A percentile compares a stretch with the other conserved stretches of the same genome.
phyloP scores from a whole-genome alignment of 2,888 invertebrate species.

The Sarcophaga subvicina region DNA sequence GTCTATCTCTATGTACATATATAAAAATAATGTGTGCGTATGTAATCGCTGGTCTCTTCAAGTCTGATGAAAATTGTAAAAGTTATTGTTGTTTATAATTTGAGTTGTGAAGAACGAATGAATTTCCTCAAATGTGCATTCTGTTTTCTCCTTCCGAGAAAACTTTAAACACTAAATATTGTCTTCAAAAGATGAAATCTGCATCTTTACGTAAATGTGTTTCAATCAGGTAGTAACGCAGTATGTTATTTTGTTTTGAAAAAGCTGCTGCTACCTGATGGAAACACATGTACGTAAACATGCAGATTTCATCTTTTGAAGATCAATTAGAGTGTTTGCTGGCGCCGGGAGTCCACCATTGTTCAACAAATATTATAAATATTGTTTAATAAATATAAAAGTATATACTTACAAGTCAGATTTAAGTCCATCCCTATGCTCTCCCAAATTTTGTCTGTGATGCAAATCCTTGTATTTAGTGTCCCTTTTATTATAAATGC shows the following conservation, averaged over 20 bases:
- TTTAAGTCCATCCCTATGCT: background rate
- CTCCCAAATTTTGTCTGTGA: slow-evolving; percentile 9
- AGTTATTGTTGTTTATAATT: too few species aligned
- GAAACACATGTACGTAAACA: slow-evolving; percentile 3
- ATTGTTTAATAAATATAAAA: too few species aligned
- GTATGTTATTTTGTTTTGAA: background rate
- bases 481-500: slow-evolving; percentile 16
- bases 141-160: too few species aligned
- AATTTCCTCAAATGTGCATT: too few species aligned
- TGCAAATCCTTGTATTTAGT: background rate
- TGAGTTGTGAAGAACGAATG: too few species aligned
- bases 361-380: too few species aligned
- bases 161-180: too few species aligned
- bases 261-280: slow-evolving; percentile 3
- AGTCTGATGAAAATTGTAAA: too few species aligned
- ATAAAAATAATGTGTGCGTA: too few species aligned
- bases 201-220: background rate
- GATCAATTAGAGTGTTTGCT: slow-evolving; percentile 6
- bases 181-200: background rate
- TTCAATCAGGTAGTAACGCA: background rate
- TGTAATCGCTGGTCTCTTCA: too few species aligned
- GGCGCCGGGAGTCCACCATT: background rate
- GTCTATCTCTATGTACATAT: too few species aligned
- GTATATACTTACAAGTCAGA: background rate
- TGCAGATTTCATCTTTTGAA: slow-evolving; percentile 3